Evolutionary conservation across 2,888 invertebrate species (phyloP).

Genomic region (Scaptomyza polygonia): DNA sequence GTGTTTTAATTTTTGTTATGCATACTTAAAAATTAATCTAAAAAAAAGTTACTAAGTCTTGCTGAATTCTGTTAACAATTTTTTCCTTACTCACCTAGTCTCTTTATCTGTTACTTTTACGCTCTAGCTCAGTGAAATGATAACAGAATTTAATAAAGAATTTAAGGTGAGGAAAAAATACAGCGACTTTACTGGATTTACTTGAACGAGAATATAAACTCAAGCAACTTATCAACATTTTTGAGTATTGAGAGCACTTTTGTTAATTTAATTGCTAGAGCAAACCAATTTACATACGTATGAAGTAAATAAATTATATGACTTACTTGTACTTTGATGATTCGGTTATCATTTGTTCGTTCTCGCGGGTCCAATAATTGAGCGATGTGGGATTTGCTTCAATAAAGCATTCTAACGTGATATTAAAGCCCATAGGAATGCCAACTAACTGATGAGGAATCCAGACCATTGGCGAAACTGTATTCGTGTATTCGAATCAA

Average conservation of each 20-base stretch:
- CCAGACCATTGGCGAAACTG: slow-evolving; percentile 96
- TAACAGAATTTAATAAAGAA: background rate
- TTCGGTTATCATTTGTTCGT: slow-evolving; percentile 95
- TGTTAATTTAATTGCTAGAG: background rate
- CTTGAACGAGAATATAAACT: background rate
- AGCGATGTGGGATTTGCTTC: slow-evolving; percentile 96
- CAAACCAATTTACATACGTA: background rate
- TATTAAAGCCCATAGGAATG: slow-evolving; percentile 92
- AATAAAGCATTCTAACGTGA: slow-evolving; percentile 94
- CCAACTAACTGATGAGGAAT: slow-evolving; percentile 96
- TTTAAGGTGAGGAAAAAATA: background rate
- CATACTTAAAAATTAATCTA: background rate
- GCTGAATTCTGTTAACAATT: background rate
- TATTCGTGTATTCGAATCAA: slow-evolving; percentile 7
- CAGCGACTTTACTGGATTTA: background rate
- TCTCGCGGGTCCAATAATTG: slow-evolving; percentile 95
- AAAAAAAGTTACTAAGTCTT: background rate
- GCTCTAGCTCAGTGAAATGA: background rate
- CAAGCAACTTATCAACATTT: background rate
- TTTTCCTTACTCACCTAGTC: background rate
- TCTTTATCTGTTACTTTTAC: background rate
- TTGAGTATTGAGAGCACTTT: background rate
- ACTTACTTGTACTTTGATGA: slow-evolving; percentile 90
- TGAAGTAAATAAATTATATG: background rate
- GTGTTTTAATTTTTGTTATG: background rate